A percentile compares a stretch with the other conserved stretches of the same genome.
phyloP scores from a whole-genome alignment of 1,140 invertebrate genomes.

The Trachymyrmex cornetzi region DNA sequence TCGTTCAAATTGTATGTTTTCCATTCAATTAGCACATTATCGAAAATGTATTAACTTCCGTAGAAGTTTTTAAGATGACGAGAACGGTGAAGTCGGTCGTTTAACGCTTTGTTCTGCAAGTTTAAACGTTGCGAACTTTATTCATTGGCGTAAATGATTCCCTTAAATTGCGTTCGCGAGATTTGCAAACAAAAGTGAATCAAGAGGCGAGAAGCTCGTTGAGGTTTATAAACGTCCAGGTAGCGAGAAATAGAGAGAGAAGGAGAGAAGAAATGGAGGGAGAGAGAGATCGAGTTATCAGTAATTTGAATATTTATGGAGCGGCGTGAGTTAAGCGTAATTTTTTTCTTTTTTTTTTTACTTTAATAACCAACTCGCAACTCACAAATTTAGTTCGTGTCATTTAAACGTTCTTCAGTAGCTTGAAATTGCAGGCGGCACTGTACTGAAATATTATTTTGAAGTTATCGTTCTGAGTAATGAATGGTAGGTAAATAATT shows the following conservation, averaged over 20 bases:
- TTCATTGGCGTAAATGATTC: conserved; percentile 76
- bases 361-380: conserved; percentile 74
- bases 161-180: conserved; percentile 71
- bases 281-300: conserved; percentile 69
- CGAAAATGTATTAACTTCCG: conserved; percentile 17
- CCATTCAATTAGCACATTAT: conserved; percentile 44
- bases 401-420: conserved; percentile 62
- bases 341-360: conserved; percentile 65
- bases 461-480: conserved; percentile 16
- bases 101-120: conserved; percentile 33
- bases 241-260: not conserved
- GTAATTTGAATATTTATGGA: conserved; percentile 79
- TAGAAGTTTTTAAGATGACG: not conserved
- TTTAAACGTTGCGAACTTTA: conserved; percentile 50
- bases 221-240: conserved; percentile 69
- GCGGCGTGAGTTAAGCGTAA: conserved; percentile 61
- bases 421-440: conserved; percentile 23
- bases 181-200: conserved; percentile 78
- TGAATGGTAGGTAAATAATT: conserved; percentile 37
- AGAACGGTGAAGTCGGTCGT: not conserved
- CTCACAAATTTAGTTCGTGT: conserved; percentile 66
- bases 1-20: conserved; percentile 7
- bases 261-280: not conserved
- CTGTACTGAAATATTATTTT: conserved; percentile 58
- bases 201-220: conserved; percentile 66